phyloP scores from a whole-genome alignment of 2,113 vertebrate genomes.

The Triplophysa rosa region DNA sequence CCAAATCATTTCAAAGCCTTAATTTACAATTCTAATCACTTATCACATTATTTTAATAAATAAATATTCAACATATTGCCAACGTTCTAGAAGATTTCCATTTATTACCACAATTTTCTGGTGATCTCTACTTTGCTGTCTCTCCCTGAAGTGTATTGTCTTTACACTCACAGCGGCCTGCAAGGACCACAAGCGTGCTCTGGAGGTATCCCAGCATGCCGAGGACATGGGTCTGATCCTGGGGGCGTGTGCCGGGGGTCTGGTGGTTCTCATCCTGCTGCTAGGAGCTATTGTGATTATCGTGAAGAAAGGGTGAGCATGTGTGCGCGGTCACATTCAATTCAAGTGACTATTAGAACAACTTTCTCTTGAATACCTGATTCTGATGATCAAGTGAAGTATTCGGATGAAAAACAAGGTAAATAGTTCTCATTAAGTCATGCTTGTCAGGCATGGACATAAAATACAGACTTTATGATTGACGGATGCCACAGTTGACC shows the following conservation, averaged over 20 bases:
- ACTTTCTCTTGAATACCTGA: neutral
- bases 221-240: slow-evolving; percentile 96
- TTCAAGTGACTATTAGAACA: neutral
- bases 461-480: no score
- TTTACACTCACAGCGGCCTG: slow-evolving; percentile 79
- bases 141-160: neutral
- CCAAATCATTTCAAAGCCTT: no score
- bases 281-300: slow-evolving; percentile 89
- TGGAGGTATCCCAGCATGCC: slow-evolving; percentile 89
- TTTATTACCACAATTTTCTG: no score
- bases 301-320: slow-evolving; percentile 89
- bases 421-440: no score
- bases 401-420: no score
- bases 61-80: no score
- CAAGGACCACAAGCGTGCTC: slow-evolving; percentile 85
- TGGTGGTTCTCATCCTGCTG: slow-evolving; percentile 87
- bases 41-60: no score
- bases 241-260: slow-evolving; percentile 88
- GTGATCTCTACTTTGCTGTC: no score
- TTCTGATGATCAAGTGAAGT: neutral
- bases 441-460: no score
- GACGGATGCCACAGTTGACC: no score
- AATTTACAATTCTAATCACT: no score
- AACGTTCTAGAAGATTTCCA: no score
- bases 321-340: neutral